Evolutionary conservation across 2,888 invertebrate genomes (phyloP), one percentile per base, ranked within the genome.

Genomic region (Drosophila phalerata): DNA sequence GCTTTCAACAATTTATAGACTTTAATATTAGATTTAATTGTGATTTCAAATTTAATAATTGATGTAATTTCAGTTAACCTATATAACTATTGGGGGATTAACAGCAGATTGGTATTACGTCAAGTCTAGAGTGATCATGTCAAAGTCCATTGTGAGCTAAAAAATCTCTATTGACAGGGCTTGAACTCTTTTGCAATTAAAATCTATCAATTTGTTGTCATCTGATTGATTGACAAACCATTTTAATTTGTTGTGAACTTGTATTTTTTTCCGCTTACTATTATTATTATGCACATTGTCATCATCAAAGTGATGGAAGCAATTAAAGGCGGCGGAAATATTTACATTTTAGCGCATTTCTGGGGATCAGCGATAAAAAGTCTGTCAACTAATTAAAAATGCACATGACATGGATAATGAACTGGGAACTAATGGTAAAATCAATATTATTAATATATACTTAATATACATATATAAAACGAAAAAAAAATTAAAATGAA

Each of bases 371-470:
- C 49, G 74, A 64, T 73, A 74, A 74, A 82, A 84, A 58, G 43
- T 47, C 69, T 75, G 83, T 79, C 80, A 72, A 82, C 84, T 88
- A 87, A 84, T 84, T 84, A 81, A 84, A 88, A 86, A 86, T 78
- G 69, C 57, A 69, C 65, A 84, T 71, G 62, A 73, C 71, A 69
- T 70, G 73, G 67, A 71, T 69, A 73, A 78, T 79, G 49, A 69
- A 84, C 66, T 48, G 53, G 37, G 56, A 79, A 67, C 89, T 84
- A 84, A 84, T 88, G 71, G 71, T 49, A 85, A 77, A 88, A 83
- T 82, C 86, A 83, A 85, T 82, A 83, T 32, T 48, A 68, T 71
- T 65, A 57, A 68, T 63, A 56, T 34, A 32, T 42, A 30, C 28
- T 38, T 15, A 38, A 38, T 42, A 66, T 66, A 45, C 13, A 22